Base-by-base conservation (phyloP, 2,113 vertebrate species). In the Myxocyprinus asiaticus region DNA sequence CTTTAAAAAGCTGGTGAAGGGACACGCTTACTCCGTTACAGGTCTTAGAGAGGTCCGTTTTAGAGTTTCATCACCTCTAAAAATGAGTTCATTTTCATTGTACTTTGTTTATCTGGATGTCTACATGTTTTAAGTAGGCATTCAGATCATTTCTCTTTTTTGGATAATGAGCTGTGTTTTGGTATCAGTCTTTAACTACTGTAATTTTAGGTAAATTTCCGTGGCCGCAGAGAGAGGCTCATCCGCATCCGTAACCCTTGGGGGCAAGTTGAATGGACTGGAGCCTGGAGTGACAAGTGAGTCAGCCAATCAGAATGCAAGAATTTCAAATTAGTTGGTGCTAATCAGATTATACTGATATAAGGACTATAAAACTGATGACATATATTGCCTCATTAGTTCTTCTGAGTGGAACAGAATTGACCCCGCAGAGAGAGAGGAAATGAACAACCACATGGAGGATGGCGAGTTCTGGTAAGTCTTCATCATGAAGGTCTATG, bases 401-500 rank as follows among this genome's bases (percentile, higher is more conserved):
- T 94, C 96, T 12, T 91, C 87, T 0, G 94, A 98, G 87, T 98
- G 96, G 97, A 69, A 93, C 64, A 85, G 83, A 22, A 81, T 98
- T 4, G 90, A 93, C 59, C 83, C 90, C 0, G 84, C 76, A 0
- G 87, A 93, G 9, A 91, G 87, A 81, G 90, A 90, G 10, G 90
- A 95, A 50, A 82, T 98, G 81, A 90, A 92, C 11, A 90, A 90
- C 11, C 93, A 87, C 81, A 95, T 92, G 90, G 97, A 98, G 73
- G 96, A 98, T 0, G 96, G 96, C 7, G 96, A 97, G 89, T 98
- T 98, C 91, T 98, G 96, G 96, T 98, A 82, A 91, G 93, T 67
- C 11, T 50, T 22, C 47, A 12, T 4, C 17, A 50, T 53, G 9
- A 4, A 53, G 9, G n/a, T 59, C 67, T 69, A 47, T 42, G n/a